These are phyloP conservation scores for Sesia bembeciformis DNA, from an alignment of 2,888 invertebrate species.

Conservation along the genomic window DNA sequence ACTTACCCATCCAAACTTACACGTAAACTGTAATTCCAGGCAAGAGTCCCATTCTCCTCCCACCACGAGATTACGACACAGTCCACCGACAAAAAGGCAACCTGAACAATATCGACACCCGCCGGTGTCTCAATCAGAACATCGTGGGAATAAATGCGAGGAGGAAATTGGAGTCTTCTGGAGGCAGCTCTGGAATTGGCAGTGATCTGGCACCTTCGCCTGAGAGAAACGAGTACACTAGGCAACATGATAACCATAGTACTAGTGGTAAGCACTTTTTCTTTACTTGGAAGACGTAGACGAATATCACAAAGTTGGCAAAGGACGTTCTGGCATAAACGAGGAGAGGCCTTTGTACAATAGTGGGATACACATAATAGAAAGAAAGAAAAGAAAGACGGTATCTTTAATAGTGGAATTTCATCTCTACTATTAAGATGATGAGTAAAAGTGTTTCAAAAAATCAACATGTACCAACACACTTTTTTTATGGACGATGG, in stretches of 20 bases:
- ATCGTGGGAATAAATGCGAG: slow-evolving; percentile 71
- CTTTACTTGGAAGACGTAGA: background rate
- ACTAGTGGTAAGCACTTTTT: slow-evolving; percentile 71
- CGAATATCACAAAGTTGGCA: background rate
- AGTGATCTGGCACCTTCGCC: slow-evolving; percentile 92
- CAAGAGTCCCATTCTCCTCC: slow-evolving; percentile 86
- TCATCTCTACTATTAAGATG: too few relatives aligned
- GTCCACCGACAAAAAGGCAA: slow-evolving; percentile 80
- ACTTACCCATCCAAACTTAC: too few relatives aligned
- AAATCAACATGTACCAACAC: too few relatives aligned
- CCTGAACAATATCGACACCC: slow-evolving; percentile 58
- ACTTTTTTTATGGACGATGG: too few relatives aligned
- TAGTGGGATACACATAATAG: background rate
- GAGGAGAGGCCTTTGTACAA: background rate
- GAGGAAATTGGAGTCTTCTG: slow-evolving; percentile 78
- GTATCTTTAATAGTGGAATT: background rate
- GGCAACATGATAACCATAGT: slow-evolving; percentile 75
- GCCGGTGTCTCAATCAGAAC: slow-evolving; percentile 80
- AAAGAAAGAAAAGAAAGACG: background rate
- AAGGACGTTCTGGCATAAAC: slow-evolving; percentile 2
- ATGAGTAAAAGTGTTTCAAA: too few relatives aligned
- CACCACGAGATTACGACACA: slow-evolving; percentile 96
- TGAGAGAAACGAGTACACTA: slow-evolving; percentile 68
- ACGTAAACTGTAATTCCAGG: slow-evolving; percentile 27
- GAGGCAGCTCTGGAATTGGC: slow-evolving; percentile 91